Evolutionary conservation across 2,113 vertebrate species (phyloP), one percentile per base, ranked within the genome.

Genomic region (Corythaeola cristata): DNA sequence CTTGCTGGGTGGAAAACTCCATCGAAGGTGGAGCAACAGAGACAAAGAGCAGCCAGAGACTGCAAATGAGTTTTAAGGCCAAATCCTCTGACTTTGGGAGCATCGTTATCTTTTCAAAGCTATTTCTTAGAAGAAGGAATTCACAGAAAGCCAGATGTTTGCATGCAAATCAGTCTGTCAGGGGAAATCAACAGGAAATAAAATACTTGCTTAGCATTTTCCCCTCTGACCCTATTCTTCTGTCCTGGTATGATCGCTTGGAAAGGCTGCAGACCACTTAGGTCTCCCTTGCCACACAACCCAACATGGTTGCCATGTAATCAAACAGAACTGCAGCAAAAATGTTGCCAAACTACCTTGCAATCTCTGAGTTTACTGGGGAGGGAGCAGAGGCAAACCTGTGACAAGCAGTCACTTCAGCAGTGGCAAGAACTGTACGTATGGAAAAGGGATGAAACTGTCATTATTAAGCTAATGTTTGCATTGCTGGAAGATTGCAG

Each of bases 161-260:
- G 58, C 49, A 44, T 76, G 53, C n/a, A 82, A 78, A 92, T 90
- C 56, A 63, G n/a, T 39, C 58, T 90, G 45, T 93, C 82, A 23
- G 58, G 94, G 53, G 68, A 93, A 95, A 85, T 88, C 58, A 74
- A 60, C 49, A 64, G 68, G 81, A 95, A 90, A 86, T 53, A 80
- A 72, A 69, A 81, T n/a, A 71, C 68, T 78, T 88, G n/a, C 63
- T 85, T n/a, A 81, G 32, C 37, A 16, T 78, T 90, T 88, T 81
- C 45, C 45, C 47, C 58, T 59, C 72, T 79, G 67, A 88, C 62
- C 49, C 72, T 52, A 0, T 63, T 81, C 52, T 77, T 72, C 45
- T 72, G 11, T 60, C 39, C 24, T 69, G 53, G 33, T 15, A 4
- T 12, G 39, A 68, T 64, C 4, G 2, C 37, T 59, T 78, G 59